Conservation (phyloP, 2,797 vertebrate species). For the Sphenopsis melanotis region DNA sequence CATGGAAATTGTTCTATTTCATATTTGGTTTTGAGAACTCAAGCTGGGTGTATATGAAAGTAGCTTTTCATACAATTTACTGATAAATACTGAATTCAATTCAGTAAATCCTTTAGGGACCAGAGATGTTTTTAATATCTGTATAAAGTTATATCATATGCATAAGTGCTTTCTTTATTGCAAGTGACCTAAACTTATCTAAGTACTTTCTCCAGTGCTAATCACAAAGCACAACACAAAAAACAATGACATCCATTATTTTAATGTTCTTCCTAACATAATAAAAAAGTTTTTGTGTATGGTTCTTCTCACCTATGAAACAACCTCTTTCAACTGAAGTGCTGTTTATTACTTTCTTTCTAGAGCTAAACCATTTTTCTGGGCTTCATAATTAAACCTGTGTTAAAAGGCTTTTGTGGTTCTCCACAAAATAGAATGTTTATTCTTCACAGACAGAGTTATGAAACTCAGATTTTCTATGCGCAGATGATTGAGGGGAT, state of each 20-base stretch:
- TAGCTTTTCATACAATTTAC: conserved; percentile 6
- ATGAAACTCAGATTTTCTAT: background rate
- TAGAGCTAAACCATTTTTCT: background rate
- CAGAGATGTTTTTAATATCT: background rate
- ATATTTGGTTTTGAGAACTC: background rate
- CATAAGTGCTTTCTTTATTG: background rate
- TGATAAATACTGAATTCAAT: background rate
- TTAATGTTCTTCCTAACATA: background rate
- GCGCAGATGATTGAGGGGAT: background rate
- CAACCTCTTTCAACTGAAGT: background rate
- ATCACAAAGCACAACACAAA: background rate
- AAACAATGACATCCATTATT: background rate
- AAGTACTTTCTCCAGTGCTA: background rate
- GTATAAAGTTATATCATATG: background rate
- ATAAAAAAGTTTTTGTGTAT: background rate
- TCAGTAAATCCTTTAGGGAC: background rate
- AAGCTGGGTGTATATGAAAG: background rate
- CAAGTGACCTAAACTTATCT: background rate
- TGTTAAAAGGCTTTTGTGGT: background rate
- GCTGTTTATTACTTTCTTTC: background rate
- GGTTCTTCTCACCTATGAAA: background rate
- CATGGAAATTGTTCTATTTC: conserved; percentile 27
- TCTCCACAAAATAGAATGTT: background rate
- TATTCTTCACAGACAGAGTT: background rate
- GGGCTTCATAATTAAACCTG: background rate